A percentile compares a stretch with the other conserved stretches of the same genome.
These are phyloP conservation scores for Deroplatys truncata DNA, from an alignment of 2,888 invertebrate genomes.

Conservation along the genomic window DNA sequence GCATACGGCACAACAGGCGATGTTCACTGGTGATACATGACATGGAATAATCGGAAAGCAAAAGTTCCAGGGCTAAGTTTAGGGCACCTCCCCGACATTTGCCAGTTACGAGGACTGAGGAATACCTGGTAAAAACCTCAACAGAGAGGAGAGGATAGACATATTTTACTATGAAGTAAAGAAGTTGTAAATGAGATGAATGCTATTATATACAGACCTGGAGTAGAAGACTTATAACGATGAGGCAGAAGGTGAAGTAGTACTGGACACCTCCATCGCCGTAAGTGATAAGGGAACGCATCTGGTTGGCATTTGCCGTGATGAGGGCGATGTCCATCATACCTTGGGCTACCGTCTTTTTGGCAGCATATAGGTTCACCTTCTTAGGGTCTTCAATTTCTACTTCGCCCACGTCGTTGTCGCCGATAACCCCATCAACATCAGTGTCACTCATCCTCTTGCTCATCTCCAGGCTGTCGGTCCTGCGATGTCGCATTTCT, in stretches of 20 bases:
- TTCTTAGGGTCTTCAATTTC: neutral
- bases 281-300: constrained; percentile 60
- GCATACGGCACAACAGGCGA: no score
- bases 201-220: constrained; percentile 47
- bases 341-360: constrained; percentile 41
- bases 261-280: constrained; percentile 56
- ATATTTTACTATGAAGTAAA: no score
- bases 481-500: neutral
- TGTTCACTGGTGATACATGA: no score
- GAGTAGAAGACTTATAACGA: constrained; percentile 55
- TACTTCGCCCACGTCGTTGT: neutral
- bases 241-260: constrained; percentile 53
- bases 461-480: neutral
- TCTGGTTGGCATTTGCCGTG: constrained; percentile 66
- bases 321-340: constrained; percentile 68
- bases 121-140: no score
- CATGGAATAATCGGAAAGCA: no score
- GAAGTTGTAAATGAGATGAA: no score
- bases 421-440: neutral
- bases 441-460: neutral
- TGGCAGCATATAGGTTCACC: constrained; percentile 24
- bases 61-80: no score
- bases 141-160: no score
- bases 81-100: no score
- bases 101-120: no score